Evolutionary conservation across 2,113 vertebrate species (phyloP), one percentile per base, ranked within the genome.

Genomic region (Campylorhamphus procurvoides): DNA sequence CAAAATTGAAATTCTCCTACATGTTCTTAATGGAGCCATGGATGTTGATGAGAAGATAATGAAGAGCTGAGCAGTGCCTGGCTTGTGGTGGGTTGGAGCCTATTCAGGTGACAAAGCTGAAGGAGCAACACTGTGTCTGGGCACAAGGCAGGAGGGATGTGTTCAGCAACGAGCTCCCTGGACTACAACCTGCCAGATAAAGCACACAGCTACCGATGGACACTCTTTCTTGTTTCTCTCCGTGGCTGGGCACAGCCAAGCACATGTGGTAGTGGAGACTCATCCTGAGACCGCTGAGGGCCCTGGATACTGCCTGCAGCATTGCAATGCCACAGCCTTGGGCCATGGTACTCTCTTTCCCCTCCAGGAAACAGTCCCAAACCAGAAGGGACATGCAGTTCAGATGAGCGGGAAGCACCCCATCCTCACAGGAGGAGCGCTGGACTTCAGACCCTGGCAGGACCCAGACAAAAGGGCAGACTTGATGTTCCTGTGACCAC

Each of bases 401-500:
- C 3, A 58, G 24, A 25, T 33, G 58, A 50, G 18, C 0, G 0
- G 15, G 50, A 84, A 62, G 55, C 2, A 9, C 8, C 13, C 18
- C 3, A 1, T 22, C 37, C 42, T 91, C 42, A 16, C 5, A 59
- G 1, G 3, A 69, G 55, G 69, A 79, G 67, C 31, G 29, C 23
- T 35, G 33, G 25, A 16, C 44, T 52, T n/a, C 44, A 53, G 60
- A 14, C 13, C n/a, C 13, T 9, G 7, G 33, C 2, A 47, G 75
- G 25, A 85, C n/a, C 18, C 24, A 50, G n/a, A 15, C 25, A 14
- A 19, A 40, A 37, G 9, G n/a, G 29, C 39, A 55, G 56, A 66
- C 5, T 22, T 2, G 4, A 14, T 0, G 2, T 47, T 78, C 35
- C 40, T 7, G 5, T 14, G 25, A 40, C 19, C 46, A n/a, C 0